These are phyloP conservation scores for Scolopax rusticola DNA, from an alignment of 2,797 vertebrate species.

Conservation along the genomic window DNA sequence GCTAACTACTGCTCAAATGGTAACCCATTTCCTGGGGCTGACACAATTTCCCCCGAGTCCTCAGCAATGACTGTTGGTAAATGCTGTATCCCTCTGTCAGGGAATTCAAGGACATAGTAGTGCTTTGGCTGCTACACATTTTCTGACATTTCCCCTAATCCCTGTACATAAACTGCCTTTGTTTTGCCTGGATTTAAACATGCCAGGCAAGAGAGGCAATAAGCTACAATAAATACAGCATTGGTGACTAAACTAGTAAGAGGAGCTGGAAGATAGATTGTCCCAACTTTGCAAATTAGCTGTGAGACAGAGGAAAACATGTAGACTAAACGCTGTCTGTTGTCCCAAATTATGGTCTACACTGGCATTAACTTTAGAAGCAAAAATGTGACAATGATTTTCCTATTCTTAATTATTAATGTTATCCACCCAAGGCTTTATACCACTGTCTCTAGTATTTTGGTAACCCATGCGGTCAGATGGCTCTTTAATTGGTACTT, in stretches of 20 bases:
- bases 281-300: background rate
- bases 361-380: background rate
- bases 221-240: background rate
- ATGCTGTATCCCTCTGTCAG: background rate
- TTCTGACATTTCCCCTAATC: background rate
- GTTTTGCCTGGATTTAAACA: background rate
- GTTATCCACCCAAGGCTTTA: background rate
- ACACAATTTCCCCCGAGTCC: accelerated
- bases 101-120: background rate
- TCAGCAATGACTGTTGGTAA: background rate
- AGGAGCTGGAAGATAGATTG: background rate
- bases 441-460: background rate
- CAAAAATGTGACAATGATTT: background rate
- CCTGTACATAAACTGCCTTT: background rate
- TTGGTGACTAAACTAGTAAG: background rate
- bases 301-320: background rate
- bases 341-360: background rate
- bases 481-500: background rate
- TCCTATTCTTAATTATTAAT: background rate
- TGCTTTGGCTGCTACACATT: background rate
- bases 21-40: too few relatives aligned
- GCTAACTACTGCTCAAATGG: background rate
- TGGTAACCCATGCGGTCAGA: background rate
- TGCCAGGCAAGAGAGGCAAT: accelerated
- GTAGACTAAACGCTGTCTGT: background rate